A percentile compares a stretch with the other conserved stretches of the same genome.
phyloP scores from a whole-genome alignment of 2,888 invertebrate genomes.

The Ormyrus thymus region DNA sequence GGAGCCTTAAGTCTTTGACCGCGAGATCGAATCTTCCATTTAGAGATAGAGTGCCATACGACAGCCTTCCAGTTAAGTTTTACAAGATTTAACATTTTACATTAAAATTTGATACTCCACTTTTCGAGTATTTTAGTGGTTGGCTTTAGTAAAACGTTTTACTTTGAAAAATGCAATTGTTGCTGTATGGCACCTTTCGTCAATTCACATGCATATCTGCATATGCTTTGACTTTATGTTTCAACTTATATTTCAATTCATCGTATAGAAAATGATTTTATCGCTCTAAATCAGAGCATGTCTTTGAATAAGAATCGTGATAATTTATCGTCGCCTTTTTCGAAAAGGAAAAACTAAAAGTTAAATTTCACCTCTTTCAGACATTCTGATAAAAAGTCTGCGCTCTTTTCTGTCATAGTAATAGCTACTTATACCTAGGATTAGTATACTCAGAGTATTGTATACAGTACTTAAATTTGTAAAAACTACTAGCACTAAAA shows the following conservation, averaged over 20 bases:
- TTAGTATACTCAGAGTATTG: conserved; percentile 73
- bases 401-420: conserved; percentile 33
- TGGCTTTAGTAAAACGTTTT: too few relatives aligned
- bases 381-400: conserved; percentile 30
- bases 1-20: conserved; percentile 64
- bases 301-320: too few relatives aligned
- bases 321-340: conserved; percentile 2
- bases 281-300: too few relatives aligned
- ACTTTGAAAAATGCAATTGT: too few relatives aligned
- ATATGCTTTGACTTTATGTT: conserved; percentile 30
- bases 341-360: conserved; percentile 13
- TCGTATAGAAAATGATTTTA: conserved; percentile 55
- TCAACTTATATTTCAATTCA: conserved; percentile 51
- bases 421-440: conserved; percentile 65
- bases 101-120: too few relatives aligned
- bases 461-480: conserved; percentile 65
- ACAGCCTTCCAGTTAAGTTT: too few relatives aligned
- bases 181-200: neutral
- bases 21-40: conserved; percentile 53
- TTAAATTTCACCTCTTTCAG: conserved; percentile 3
- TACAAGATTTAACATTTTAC: too few relatives aligned
- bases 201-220: neutral
- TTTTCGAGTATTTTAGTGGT: too few relatives aligned
- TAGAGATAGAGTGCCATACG: too few relatives aligned
- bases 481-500: conserved; percentile 57